A percentile compares a stretch with the other conserved stretches of the same genome.
Evolutionary conservation across 30 jellyfish, hydroid and myxozoan species (phyloP).

Genomic region (Turritopsis rubra): DNA sequence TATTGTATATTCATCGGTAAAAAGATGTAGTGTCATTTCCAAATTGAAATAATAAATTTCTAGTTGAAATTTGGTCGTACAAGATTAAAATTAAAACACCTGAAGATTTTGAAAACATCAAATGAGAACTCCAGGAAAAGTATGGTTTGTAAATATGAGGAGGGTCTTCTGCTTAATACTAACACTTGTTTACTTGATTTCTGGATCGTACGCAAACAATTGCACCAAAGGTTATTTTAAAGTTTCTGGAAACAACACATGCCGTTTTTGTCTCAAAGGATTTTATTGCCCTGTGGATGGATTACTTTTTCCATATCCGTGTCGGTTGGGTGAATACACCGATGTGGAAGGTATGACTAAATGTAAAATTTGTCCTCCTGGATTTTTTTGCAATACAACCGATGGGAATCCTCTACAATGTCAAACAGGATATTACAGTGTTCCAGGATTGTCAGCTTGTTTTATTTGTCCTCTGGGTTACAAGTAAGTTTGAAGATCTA

Average conservation of each 20-base stretch:
- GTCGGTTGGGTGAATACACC: conserved; percentile 37
- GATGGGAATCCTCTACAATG: conserved; percentile 32
- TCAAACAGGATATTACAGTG: conserved; percentile 31
- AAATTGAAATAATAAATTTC: background rate
- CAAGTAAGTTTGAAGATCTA: conserved; percentile 22
- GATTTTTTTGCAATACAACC: conserved; percentile 22
- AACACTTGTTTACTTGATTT: background rate
- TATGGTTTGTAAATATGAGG: background rate
- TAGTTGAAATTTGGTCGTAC: background rate
- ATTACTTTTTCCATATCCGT: conserved; percentile 9
- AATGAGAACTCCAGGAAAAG: too few relatives aligned
- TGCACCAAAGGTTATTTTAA: background rate
- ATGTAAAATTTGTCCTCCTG: conserved; percentile 47
- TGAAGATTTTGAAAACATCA: too few relatives aligned
- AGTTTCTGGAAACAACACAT: background rate
- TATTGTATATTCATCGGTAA: too few relatives aligned
- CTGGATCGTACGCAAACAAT: background rate
- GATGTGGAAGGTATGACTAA: conserved; percentile 1
- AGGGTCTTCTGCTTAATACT: background rate
- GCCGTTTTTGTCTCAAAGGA: conserved; percentile 24
- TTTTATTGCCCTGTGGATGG: conserved; percentile 31
- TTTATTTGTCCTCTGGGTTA: conserved; percentile 37
- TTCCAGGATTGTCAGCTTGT: conserved; percentile 20
- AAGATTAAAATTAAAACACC: background rate
- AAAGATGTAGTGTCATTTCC: background rate